Conservation (phyloP, 2,113 vertebrate species). For the Nannospalax galili region DNA sequence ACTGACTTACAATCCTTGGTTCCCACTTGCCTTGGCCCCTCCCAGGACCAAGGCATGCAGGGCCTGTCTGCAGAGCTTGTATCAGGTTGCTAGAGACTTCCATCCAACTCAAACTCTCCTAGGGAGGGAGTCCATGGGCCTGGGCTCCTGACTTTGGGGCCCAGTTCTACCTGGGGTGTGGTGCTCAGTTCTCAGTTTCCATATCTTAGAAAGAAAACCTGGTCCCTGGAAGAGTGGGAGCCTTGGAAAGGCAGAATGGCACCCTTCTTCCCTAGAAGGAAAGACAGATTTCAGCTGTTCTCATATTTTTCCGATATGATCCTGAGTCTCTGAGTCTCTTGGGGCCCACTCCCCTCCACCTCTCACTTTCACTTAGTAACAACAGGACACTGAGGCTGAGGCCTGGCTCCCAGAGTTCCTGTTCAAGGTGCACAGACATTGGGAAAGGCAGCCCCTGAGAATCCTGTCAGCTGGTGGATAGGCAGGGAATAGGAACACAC, state of each 20-base stretch:
- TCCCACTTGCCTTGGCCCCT: not conserved
- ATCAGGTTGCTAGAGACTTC: not conserved
- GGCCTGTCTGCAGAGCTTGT: not conserved
- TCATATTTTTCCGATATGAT: not conserved
- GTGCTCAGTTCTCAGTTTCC: not conserved
- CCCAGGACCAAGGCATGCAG: not conserved
- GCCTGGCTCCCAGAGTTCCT: not conserved
- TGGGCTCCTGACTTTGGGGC: not conserved
- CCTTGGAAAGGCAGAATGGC: not conserved
- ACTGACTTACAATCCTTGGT: not conserved
- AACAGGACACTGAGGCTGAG: not conserved
- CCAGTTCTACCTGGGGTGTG: not conserved
- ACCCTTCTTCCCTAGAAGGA: not conserved
- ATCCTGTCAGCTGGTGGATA: not conserved
- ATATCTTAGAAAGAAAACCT: not conserved
- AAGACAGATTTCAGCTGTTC: too few relatives aligned
- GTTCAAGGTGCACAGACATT: not conserved
- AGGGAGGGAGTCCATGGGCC: not conserved
- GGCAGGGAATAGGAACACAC: not conserved
- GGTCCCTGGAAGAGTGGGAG: not conserved
- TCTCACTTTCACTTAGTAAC: not conserved
- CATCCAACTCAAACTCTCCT: not conserved
- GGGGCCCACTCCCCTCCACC: not conserved
- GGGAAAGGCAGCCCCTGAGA: not conserved
- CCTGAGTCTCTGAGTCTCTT: not conserved